phyloP scores from a whole-genome alignment of 2,888 invertebrate genomes.

The Catocala sponsa region DNA sequence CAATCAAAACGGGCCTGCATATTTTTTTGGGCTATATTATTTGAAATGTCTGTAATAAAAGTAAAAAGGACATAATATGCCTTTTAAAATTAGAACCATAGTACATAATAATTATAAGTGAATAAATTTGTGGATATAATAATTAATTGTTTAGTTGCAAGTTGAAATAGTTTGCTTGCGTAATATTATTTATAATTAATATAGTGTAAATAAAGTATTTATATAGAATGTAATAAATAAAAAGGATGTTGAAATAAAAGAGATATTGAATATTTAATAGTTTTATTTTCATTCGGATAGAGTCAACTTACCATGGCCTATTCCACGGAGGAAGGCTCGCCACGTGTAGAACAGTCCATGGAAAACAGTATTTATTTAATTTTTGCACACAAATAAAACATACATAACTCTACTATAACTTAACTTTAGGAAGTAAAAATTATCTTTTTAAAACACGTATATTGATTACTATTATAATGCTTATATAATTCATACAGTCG shows the following conservation, averaged over 20 bases:
- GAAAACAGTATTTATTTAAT: constrained; percentile 82
- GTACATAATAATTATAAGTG: too few relatives aligned
- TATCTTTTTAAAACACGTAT: constrained; percentile 40
- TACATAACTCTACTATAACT: constrained; percentile 55
- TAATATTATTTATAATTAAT: not conserved
- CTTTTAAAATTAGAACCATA: too few relatives aligned
- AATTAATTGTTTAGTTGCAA: too few relatives aligned
- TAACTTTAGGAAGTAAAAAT: constrained; percentile 40
- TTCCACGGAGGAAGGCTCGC: constrained; percentile 81
- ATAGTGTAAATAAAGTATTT: constrained; percentile 39
- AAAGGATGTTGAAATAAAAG: constrained; percentile 60
- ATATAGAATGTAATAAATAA: constrained; percentile 26
- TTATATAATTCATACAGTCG: constrained; percentile 39
- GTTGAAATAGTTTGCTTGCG: not conserved
- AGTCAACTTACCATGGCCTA: constrained; percentile 84
- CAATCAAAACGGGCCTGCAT: too few relatives aligned
- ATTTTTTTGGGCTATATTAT: too few relatives aligned
- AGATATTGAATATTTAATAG: constrained; percentile 57
- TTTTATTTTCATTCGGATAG: constrained; percentile 81
- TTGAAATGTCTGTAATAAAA: too few relatives aligned
- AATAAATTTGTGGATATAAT: too few relatives aligned
- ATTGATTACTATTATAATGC: constrained; percentile 42
- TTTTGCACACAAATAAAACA: constrained; percentile 70
- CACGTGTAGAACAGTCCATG: constrained; percentile 84
- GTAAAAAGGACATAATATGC: too few relatives aligned